Base-by-base conservation (phyloP, 23 tunicate genomes). In the Ciona savignyi region DNA sequence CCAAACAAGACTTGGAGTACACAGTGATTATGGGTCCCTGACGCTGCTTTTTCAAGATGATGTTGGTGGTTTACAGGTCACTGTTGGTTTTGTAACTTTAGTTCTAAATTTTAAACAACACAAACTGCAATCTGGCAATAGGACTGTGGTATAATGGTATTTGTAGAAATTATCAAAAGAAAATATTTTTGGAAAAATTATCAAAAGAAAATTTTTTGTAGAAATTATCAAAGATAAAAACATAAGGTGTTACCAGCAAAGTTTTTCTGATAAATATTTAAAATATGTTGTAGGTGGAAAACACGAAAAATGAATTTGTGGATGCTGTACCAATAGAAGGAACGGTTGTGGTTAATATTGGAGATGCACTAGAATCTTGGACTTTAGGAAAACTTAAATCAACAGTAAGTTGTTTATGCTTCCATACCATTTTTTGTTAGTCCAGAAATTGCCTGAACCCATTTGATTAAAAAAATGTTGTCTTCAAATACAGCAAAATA, bases 21-120 rank as follows among this genome's bases (percentile, higher is more conserved):
- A 88, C 72, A 63, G 80, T 4, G 96, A 88, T 78, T 88, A 88
- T 88, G 96, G 96, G 20, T 81, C 96, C 0, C 60, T 88, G n/a
- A 81, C 96, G 2, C 51, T 88, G 51, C 51, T 88, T 32, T 88
- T 81, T 62, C 96, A 88, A 78, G 96, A 81, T 66, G 60, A 77
- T 21, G 63, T 88, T 51, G 96, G 96, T 3, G 96, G 96, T 23
- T 42, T 88, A 25, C 86, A 88, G 64, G 75, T 82, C 1, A 15
- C n/a, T 48, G 24, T 68, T 21, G 9, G 6, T 19, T 6, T n/a
- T n/a, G n/a, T n/a, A n/a, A n/a, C n/a, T n/a, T n/a, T n/a, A n/a
- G n/a, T n/a, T n/a, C n/a, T n/a, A n/a, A n/a, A n/a, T n/a, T n/a
- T n/a, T n/a, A n/a, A n/a, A n/a, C n/a, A n/a, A n/a, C n/a, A n/a